These are phyloP conservation scores for Odontophorus gujanensis DNA, from an alignment of 2,113 vertebrate species.

Conservation along the genomic window DNA sequence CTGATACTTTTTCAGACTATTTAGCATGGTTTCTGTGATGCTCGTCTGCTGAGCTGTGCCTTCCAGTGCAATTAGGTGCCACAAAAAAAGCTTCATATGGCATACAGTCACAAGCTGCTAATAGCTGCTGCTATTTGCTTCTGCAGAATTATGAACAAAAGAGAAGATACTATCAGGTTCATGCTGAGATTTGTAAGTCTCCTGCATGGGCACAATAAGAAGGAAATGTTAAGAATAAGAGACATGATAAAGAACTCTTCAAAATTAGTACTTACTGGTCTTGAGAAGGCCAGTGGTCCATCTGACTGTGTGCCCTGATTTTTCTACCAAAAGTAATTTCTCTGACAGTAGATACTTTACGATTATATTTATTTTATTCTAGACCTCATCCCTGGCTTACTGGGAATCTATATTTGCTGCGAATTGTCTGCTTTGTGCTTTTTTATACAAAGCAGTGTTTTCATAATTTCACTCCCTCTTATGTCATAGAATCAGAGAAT, in stretches of 20 bases:
- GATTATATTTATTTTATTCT: neutral
- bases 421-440: neutral
- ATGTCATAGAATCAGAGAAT: neutral
- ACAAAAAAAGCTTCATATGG: neutral
- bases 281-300: neutral
- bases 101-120: slow-evolving; percentile 23
- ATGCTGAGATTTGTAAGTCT: slow-evolving; percentile 28
- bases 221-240: neutral
- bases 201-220: neutral
- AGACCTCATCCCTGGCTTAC: neutral
- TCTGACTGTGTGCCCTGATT: neutral
- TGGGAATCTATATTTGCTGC: slow-evolving; percentile 8
- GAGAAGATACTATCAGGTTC: slow-evolving; percentile 22
- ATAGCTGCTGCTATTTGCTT: neutral
- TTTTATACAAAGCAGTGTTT: neutral
- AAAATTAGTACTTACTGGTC: neutral
- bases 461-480: neutral
- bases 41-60: neutral
- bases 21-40: neutral
- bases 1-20: neutral
- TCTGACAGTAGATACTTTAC: neutral
- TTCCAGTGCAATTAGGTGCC: neutral
- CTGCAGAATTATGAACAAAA: neutral
- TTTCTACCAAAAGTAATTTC: neutral
- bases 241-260: neutral